Base-by-base conservation (phyloP, 2,888 invertebrate species). In the Sialis lutaria region DNA sequence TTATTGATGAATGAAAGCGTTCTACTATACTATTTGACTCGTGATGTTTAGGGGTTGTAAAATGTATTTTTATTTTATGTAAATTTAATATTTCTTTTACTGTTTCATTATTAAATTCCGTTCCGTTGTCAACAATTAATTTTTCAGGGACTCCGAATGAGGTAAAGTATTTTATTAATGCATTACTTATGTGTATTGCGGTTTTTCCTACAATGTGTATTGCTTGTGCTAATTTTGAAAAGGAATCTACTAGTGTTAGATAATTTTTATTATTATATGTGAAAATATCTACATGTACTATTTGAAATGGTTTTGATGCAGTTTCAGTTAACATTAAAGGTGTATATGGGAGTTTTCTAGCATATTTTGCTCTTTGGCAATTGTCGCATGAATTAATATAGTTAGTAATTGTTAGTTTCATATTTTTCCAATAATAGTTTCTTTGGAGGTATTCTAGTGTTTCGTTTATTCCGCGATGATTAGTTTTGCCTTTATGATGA, bases 401-500 rank as follows among this genome's bases (percentile, higher is more conserved):
- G 7, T 37, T 37, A 6, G 37, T 37, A 1, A 37, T 7, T 1
- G 37, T 8, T 12, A 2, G 4, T 37, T 37, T 37, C 7, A 37
- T 6, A 8, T 37, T 37, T 37, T 6, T 37, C 51, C 50, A 51
- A 13, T 49, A 51, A 40, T 50, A 48, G 7, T 44, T 45, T 40
- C 34, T 31, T 37, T 46, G 35, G 6, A 51, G 22, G 22, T 45
- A 35, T 37, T 30, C 13, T 41, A 31, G 9, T 7, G 47, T 47
- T 48, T 50, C 49, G 6, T 42, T 30, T 10, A 49, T 50, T 39
- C 49, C 51, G 35, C 47, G 10, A 32, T 49, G 49, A 31, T 51
- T 50, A 7, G 49, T 49, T 50, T 50, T 50, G 6, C 44, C 49
- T 12, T 42, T 43, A 22, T 51, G 49, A 39, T 50, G 44, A 34